Evolutionary conservation across 2,888 invertebrate species (phyloP).

Genomic region (Torymus tubicola): DNA sequence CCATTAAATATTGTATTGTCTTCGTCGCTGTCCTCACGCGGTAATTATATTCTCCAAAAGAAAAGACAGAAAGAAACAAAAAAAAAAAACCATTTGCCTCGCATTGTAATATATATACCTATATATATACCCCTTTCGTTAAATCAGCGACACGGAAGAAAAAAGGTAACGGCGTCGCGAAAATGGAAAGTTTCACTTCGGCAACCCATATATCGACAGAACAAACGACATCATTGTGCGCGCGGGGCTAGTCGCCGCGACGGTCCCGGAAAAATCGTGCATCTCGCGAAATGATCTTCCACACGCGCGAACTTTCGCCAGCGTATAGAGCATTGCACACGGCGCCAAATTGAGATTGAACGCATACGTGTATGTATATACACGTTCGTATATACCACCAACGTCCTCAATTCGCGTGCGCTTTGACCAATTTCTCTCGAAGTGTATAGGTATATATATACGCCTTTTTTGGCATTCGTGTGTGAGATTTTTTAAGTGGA

Average conservation of each 20-base stretch:
- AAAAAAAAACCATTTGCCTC: not conserved
- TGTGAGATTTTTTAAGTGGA: too few species aligned
- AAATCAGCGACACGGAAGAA: not conserved
- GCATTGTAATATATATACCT: too few species aligned
- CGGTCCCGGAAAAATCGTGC: slow-evolving; percentile 17
- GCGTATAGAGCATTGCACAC: not conserved
- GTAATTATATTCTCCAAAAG: not conserved
- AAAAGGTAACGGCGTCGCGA: too few species aligned
- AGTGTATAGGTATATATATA: not conserved
- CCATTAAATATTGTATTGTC: too few species aligned
- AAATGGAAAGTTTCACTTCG: slow-evolving; percentile 8
- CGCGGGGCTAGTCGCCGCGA: not conserved
- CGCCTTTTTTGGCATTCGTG: not conserved
- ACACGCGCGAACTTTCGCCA: slow-evolving; percentile 24
- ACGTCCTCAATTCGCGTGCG: slow-evolving; percentile 1
- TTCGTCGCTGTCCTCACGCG: too few species aligned
- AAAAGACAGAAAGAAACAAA: not conserved
- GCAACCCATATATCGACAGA: slow-evolving; percentile 17
- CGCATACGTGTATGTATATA: not conserved
- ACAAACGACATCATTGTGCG: slow-evolving; percentile 42
- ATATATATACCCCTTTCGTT: not conserved
- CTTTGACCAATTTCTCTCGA: slow-evolving; percentile 27
- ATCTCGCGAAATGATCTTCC: slow-evolving; percentile 7
- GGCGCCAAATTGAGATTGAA: slow-evolving; percentile 22
- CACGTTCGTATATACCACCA: not conserved